A percentile compares a stretch with the other conserved stretches of the same genome.
phyloP scores from a whole-genome alignment of 2,888 invertebrate species.

The Psylliodes chrysocephalus region DNA sequence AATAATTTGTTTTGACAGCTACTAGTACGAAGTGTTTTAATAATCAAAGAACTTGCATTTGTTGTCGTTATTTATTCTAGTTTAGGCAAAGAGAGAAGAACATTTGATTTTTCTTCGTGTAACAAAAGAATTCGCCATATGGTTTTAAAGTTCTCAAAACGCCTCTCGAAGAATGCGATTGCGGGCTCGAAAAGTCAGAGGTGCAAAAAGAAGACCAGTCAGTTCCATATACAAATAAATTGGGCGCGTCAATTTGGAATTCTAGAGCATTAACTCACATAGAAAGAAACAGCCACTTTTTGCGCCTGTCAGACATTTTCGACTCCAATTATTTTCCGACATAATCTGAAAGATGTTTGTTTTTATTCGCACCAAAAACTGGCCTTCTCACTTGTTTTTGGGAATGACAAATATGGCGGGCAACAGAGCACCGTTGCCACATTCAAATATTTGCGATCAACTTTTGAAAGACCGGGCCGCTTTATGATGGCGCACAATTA shows the following conservation, averaged over 20 bases:
- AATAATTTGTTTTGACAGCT: too few relatives aligned
- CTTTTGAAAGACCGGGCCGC: not conserved
- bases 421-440: conserved; percentile 9
- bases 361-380: conserved; percentile 55
- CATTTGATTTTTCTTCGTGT: too few relatives aligned
- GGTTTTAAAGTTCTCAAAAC: conserved; percentile 20
- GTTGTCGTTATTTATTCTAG: too few relatives aligned
- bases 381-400: conserved; percentile 57
- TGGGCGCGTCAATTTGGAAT: conserved; percentile 59
- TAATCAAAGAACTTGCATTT: too few relatives aligned
- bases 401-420: conserved; percentile 30
- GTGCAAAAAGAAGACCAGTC: conserved; percentile 43
- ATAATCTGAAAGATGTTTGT: conserved; percentile 58
- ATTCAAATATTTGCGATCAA: not conserved
- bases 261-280: conserved; percentile 60
- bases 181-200: conserved; percentile 40
- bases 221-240: conserved; percentile 51
- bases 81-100: too few relatives aligned
- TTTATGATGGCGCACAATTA: not conserved
- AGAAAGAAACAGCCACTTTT: conserved; percentile 54
- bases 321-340: conserved; percentile 61
- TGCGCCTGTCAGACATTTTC: conserved; percentile 59
- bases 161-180: conserved; percentile 42
- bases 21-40: too few relatives aligned
- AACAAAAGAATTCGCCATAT: conserved; percentile 11